Evolutionary conservation across 2,888 invertebrate genomes (phyloP), one percentile per base, ranked within the genome.

Genomic region (Cyclophora albipunctata): DNA sequence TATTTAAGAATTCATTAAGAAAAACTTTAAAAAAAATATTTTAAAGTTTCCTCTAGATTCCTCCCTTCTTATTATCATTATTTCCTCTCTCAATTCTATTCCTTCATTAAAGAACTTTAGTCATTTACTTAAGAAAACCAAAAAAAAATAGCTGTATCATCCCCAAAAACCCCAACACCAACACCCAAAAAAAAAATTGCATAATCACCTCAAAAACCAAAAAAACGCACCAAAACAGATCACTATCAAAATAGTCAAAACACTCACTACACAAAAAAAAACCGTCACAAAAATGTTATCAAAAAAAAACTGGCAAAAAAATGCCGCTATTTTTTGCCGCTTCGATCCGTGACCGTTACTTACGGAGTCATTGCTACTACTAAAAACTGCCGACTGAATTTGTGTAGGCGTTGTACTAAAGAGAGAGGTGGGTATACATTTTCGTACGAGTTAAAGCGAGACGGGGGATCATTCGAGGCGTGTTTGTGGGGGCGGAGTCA

Each of bases 331-430:
- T 69, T 72, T 75, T 76, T 69, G 53, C 56, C 58, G 57, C 58
- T 64, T 66, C 62, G 60, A 51, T 57, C 63, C 61, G 62, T 64
- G 73, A 68, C 73, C 83, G 81, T 72, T 80, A 69, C 64, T 69
- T 71, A 70, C 83, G 78, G 68, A 66, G 84, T 76, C 85, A 81
- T 82, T 74, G 65, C 70, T 71, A 66, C 77, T 73, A 88, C 87
- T 88, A 88, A 88, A 88, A 88, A 88, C 80, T 77, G 62, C 69
- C 54, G 59, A 63, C 78, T 78, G 80, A 78, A 77, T 78, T 74
- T 66, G 74, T 73, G 86, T 77, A 83, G 87, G 87, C 86, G 87
- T 73, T 68, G 59, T 79, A 75, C 69, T 71, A 60, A 55, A 42
- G 73, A 73, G 60, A 44, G 75, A 65, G 84, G 86, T 33, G 57